Evolutionary conservation across 2,888 invertebrate genomes (phyloP), one percentile per base, ranked within the genome.

Genomic region (Xylota sylvarum): DNA sequence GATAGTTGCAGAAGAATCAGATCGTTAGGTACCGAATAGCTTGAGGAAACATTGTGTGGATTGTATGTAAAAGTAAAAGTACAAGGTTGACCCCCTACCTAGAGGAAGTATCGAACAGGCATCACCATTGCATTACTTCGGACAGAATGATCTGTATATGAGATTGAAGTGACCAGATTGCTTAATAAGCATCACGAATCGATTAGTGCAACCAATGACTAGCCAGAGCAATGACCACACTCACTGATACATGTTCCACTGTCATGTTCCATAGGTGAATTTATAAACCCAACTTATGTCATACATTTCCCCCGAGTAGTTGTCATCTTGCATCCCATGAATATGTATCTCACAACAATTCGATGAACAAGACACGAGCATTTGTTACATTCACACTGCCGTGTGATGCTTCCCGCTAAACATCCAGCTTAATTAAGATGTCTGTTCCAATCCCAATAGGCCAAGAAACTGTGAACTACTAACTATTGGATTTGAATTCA

Each of bases 351-450:
- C 27, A 52, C 62, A 74, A 70, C 40, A 80, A 52, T 81, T 43
- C 55, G 37, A 58, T 85, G 60, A 81, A 72, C 76, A 77, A 82
- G 77, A 77, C 86, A 82, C 86, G 72, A 86, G 82, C 86, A 86
- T 86, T 78, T 64, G 48, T 86, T 82, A 86, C 77, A 65, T 82
- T 82, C 86, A 86, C 82, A 82, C 82, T 55, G 56, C n/a, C 23
- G n/a, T 76, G 40, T 55, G 55, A 58, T 65, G 46, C 37, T 67
- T 32, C 77, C 85, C 37, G 80, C 80, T 62, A 81, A 72, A 81
- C 58, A 69, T 77, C 40, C 40, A 30, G 46, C 65, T 82, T 82
- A 86, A 82, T 86, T 78, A 82, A 82, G 82, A 81, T 43, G 30
- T n/a, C n/a, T 58, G 1, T 56, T 37, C 35, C 32, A 2, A 37